A percentile compares a stretch with the other conserved stretches of the same genome.
These are phyloP conservation scores for Pseudachorutes palmiensis DNA, from an alignment of 1,140 invertebrate species.

Conservation along the genomic window DNA sequence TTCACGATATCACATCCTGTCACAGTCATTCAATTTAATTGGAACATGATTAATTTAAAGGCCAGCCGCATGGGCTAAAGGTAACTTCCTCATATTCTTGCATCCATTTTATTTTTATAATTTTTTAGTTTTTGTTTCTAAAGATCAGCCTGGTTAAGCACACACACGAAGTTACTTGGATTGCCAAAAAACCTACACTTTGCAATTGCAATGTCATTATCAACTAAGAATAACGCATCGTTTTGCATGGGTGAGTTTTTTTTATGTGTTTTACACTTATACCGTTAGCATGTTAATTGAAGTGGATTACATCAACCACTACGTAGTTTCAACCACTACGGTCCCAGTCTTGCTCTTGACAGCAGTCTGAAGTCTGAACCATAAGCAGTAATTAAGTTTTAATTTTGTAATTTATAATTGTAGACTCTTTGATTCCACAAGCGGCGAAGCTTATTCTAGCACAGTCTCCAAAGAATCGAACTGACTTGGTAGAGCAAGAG, in stretches of 20 bases:
- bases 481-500: constrained; percentile 24
- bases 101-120: no score
- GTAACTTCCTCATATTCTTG: no score
- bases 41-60: no score
- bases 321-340: no score
- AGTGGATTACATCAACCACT: neutral
- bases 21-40: no score
- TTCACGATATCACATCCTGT: no score
- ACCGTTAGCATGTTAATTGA: neutral
- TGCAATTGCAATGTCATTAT: no score
- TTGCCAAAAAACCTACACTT: no score
- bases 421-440: constrained; percentile 34
- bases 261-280: constrained; percentile 4
- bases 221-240: constrained; percentile 29
- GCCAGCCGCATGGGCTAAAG: no score
- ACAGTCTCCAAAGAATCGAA: constrained; percentile 26
- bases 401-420: constrained; percentile 5
- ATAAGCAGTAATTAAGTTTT: neutral
- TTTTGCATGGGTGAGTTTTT: constrained; percentile 33
- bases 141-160: no score
- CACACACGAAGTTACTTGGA: no score
- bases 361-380: neutral
- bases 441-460: constrained; percentile 35
- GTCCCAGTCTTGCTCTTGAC: neutral
- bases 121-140: no score